Percentiles rank a stretch among this genome's conserved stretches.
These are phyloP conservation scores for Ferrisia virgata DNA, from an alignment of 2,888 invertebrate species.

Conservation along the genomic window DNA sequence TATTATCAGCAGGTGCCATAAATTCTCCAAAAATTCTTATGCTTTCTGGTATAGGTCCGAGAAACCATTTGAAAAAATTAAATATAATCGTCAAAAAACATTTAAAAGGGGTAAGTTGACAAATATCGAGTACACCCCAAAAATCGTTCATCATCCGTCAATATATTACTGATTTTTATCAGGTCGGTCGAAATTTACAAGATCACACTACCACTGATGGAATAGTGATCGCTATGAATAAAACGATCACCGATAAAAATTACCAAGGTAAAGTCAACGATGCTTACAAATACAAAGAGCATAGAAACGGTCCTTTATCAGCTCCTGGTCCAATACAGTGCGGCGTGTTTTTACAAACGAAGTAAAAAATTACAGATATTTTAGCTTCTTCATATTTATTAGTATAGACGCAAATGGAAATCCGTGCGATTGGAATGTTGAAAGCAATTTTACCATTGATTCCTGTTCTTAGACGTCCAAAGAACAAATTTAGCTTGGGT, in stretches of 20 bases:
- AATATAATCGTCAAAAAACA: conserved; percentile 61
- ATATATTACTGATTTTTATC: conserved; percentile 49
- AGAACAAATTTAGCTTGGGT: no score
- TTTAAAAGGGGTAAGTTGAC: conserved; percentile 54
- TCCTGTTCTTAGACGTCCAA: no score
- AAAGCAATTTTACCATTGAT: no score
- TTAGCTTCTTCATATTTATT: neutral
- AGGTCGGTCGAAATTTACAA: conserved; percentile 71
- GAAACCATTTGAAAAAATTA: conserved; percentile 57
- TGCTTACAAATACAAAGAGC: conserved; percentile 49
- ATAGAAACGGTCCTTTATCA: conserved; percentile 52
- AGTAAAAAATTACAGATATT: conserved; percentile 53
- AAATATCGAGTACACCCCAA: neutral
- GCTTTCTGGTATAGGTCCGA: conserved; percentile 67
- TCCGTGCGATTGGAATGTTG: no score
- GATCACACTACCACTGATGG: conserved; percentile 69
- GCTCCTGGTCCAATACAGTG: conserved; percentile 59
- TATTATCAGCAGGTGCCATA: conserved; percentile 60
- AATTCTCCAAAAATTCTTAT: conserved; percentile 65
- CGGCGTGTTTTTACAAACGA: conserved; percentile 63
- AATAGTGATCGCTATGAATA: conserved; percentile 57
- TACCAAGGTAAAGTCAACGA: conserved; percentile 49
- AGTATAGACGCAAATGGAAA: no score
- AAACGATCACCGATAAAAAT: conserved; percentile 50
- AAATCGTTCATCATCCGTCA: neutral